phyloP scores from a whole-genome alignment of 2,113 vertebrate genomes.

The Alces alces region DNA sequence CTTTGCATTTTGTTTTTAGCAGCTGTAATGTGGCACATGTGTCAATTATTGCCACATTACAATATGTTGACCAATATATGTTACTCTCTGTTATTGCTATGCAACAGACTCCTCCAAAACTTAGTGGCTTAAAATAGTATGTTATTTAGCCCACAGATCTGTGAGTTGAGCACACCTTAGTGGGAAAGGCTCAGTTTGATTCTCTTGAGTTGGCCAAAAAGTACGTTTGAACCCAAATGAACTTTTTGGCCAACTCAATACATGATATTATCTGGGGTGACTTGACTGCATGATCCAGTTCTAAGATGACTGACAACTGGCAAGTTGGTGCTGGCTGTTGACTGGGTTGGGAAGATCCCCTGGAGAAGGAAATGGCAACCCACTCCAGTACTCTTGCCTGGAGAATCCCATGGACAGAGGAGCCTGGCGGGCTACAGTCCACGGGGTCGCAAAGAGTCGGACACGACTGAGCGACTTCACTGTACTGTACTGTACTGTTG shows the following conservation, averaged over 20 bases:
- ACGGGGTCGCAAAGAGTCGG: no score
- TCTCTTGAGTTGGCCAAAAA: not conserved
- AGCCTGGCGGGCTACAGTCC: no score
- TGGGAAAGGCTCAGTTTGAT: not conserved
- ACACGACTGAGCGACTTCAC: no score
- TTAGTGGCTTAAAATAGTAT: not conserved
- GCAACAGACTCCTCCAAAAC: not conserved
- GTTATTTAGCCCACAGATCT: not conserved
- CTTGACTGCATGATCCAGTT: no score
- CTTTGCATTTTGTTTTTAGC: not conserved
- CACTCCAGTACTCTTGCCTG: no score
- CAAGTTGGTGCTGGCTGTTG: not conserved
- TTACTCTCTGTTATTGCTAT: not conserved
- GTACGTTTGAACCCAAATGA: not conserved
- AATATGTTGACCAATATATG: not conserved
- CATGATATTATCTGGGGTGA: not conserved
- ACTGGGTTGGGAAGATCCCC: not conserved
- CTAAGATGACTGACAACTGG: not conserved
- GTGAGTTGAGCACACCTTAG: not conserved
- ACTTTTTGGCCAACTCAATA: not conserved
- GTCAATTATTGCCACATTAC: not conserved
- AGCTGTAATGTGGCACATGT: not conserved
- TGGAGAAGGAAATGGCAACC: no score
- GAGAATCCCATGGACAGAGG: no score
- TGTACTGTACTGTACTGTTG: not conserved